phyloP scores from a whole-genome alignment of 2,888 invertebrate genomes.

The Dynastes maya region DNA sequence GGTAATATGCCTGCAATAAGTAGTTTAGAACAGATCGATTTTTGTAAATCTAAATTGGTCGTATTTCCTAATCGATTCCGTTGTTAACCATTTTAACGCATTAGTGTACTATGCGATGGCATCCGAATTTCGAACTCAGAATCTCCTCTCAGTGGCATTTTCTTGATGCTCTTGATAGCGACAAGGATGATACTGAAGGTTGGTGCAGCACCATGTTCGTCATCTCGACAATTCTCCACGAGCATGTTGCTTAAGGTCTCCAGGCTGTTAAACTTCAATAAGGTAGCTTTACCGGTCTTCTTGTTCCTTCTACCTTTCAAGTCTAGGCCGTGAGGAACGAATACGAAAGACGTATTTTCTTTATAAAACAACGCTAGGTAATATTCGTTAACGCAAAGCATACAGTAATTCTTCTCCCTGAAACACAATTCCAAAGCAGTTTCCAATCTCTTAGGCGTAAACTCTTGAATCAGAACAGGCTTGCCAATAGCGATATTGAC shows the following conservation, averaged over 20 bases:
- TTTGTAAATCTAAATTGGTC: background rate
- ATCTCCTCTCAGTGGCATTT: constrained; percentile 26
- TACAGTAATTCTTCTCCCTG: constrained; percentile 73
- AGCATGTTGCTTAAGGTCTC: constrained; percentile 62
- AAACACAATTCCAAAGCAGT: constrained; percentile 74
- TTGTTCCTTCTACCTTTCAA: constrained; percentile 67
- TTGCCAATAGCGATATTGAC: constrained; percentile 63
- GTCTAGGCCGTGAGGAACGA: constrained; percentile 76
- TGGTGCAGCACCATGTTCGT: constrained; percentile 22
- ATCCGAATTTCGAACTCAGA: background rate
- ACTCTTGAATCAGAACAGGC: constrained; percentile 62
- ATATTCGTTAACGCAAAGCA: constrained; percentile 72
- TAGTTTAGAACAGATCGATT: background rate
- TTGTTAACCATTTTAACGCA: too few species aligned
- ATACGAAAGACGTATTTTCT: constrained; percentile 74
- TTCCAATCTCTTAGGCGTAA: constrained; percentile 57
- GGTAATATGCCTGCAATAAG: background rate
- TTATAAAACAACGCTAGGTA: constrained; percentile 74
- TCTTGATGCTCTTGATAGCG: constrained; percentile 56
- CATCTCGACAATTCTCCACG: constrained; percentile 61
- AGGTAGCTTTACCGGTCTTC: constrained; percentile 54
- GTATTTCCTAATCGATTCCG: background rate
- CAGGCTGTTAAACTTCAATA: constrained; percentile 58
- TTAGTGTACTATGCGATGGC: background rate
- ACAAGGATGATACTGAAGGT: constrained; percentile 57